Percentiles rank a stretch among this genome's conserved stretches.
Conservation (phyloP, 2,113 vertebrate genomes). For the Empidonax alnorum region DNA sequence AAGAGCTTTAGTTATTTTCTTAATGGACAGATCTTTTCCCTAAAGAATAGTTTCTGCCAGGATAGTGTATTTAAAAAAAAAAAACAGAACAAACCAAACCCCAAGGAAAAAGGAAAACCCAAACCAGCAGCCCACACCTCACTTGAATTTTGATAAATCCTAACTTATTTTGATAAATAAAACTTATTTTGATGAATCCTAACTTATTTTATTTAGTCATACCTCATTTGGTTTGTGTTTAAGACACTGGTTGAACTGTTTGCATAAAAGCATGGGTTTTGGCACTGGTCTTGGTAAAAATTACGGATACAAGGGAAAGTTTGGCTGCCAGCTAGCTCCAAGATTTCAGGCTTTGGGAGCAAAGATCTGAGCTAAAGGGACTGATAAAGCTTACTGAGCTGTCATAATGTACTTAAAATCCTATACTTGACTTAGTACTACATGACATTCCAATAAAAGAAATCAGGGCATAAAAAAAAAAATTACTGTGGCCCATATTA, state of each 20-base stretch:
- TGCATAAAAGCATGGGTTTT: background rate
- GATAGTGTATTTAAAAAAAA: background rate
- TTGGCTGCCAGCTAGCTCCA: background rate
- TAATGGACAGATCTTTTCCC: background rate
- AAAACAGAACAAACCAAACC: background rate
- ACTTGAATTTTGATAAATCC: background rate
- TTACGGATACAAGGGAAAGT: background rate
- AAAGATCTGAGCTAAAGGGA: background rate
- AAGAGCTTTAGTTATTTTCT: background rate
- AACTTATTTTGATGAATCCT: background rate
- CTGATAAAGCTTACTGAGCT: slow-evolving; percentile 1
- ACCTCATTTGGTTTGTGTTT: background rate
- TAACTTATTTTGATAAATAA: background rate
- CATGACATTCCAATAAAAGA: background rate
- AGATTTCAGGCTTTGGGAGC: slow-evolving; percentile 6
- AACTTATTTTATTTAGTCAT: background rate
- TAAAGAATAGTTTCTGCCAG: background rate
- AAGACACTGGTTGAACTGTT: background rate
- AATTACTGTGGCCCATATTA: background rate
- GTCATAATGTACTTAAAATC: background rate
- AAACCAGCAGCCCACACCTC: accelerated
- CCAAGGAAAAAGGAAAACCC: background rate
- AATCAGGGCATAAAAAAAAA: slow-evolving; percentile 8
- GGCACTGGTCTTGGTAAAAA: background rate
- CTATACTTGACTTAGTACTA: background rate